Evolutionary conservation across 1,140 invertebrate species (phyloP).

Genomic region (Heliconius congener): DNA sequence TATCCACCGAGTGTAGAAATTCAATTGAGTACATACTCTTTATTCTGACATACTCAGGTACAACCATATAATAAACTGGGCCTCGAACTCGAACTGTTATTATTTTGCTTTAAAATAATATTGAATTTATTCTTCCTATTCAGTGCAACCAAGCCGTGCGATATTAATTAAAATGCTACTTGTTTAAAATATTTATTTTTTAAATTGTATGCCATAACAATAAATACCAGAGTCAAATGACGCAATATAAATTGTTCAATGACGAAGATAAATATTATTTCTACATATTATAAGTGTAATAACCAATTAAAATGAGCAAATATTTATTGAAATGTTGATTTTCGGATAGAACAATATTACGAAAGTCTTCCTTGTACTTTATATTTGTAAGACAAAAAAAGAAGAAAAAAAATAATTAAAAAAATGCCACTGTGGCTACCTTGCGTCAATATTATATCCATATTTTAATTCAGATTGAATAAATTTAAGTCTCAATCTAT

Average conservation of each 20-base stretch:
- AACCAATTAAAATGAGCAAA: slow-evolving; percentile 3
- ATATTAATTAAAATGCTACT: slow-evolving; percentile 5
- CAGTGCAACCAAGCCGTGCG: neutral
- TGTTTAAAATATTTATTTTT: neutral
- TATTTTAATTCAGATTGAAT: neutral
- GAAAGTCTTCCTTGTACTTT: neutral
- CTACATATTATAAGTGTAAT: neutral
- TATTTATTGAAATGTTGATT: slow-evolving; percentile 17
- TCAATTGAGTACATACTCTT: no score
- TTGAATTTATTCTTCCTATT: neutral
- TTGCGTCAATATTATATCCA: neutral
- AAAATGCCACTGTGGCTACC: neutral
- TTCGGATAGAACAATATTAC: neutral
- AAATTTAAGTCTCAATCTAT: no score
- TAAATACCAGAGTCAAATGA: slow-evolving; percentile 1
- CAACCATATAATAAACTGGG: no score
- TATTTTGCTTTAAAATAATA: neutral
- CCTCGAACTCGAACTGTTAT: no score
- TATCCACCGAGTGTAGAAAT: neutral
- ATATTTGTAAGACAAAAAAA: neutral
- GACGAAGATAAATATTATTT: slow-evolving; percentile 8
- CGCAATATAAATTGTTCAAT: slow-evolving; percentile 11
- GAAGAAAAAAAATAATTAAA: neutral
- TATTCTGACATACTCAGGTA: no score
- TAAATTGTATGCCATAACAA: neutral